Percentiles rank a stretch among this genome's conserved stretches.
These are phyloP conservation scores for Anoncus sp. DNA, from an alignment of 2,888 invertebrate species.

Conservation along the genomic window DNA sequence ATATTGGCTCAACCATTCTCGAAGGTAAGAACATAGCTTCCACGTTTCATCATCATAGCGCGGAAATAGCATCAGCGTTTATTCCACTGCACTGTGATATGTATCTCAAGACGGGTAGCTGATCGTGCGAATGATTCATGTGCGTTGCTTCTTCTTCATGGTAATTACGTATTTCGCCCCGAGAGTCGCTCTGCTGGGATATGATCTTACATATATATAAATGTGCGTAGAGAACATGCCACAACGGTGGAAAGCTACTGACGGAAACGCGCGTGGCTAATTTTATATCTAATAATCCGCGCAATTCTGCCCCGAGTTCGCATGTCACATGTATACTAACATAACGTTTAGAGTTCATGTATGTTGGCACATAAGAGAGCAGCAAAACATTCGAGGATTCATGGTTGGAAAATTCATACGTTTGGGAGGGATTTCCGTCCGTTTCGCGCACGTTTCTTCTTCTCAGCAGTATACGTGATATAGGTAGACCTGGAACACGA, in stretches of 20 bases:
- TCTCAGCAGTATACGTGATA: conserved; percentile 19
- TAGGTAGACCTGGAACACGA: conserved; percentile 21
- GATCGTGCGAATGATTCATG: conserved; percentile 61
- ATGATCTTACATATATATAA: conserved; percentile 48
- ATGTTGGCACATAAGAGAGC: conserved; percentile 26
- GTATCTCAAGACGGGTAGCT: conserved; percentile 44
- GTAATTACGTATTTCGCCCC: conserved; percentile 59
- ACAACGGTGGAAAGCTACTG: conserved; percentile 25
- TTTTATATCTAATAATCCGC: conserved; percentile 63
- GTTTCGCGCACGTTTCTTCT: conserved; percentile 26
- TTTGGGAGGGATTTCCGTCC: conserved; percentile 32
- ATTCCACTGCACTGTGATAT: conserved; percentile 1
- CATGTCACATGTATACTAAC: conserved; percentile 8
- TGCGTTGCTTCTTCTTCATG: conserved; percentile 53
- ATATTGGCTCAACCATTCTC: background rate
- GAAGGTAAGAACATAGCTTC: background rate
- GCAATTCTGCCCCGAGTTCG: conserved; percentile 37
- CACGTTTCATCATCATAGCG: conserved; percentile 5
- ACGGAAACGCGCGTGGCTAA: conserved; percentile 61
- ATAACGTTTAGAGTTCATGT: conserved; percentile 14
- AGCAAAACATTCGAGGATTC: conserved; percentile 51
- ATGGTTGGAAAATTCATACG: conserved; percentile 54
- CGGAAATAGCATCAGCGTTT: conserved; percentile 27
- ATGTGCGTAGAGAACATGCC: background rate
- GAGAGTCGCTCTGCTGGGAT: conserved; percentile 27